Conservation (phyloP, 2,113 vertebrate species). For the Entosphenus tridentatus region DNA sequence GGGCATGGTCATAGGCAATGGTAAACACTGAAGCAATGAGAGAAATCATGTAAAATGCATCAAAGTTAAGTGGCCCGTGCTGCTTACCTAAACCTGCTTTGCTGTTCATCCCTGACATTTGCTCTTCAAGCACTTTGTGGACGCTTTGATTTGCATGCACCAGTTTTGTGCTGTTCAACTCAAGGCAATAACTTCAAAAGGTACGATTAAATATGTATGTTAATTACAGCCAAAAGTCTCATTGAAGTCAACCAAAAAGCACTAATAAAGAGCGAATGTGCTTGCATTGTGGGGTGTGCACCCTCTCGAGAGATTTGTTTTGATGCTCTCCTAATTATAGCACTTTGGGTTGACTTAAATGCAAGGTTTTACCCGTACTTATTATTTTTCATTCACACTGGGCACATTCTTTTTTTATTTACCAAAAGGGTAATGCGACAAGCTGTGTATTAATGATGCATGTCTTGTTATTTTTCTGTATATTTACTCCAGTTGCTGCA, state of each 20-base stretch:
- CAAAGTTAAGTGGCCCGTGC: too few relatives aligned
- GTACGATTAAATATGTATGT: conserved; percentile 4
- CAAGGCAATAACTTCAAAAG: conserved; percentile 1
- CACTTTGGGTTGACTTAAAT: background rate
- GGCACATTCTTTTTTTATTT: too few relatives aligned
- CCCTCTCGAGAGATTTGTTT: background rate
- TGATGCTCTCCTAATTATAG: background rate
- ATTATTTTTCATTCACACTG: too few relatives aligned
- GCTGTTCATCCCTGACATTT: background rate
- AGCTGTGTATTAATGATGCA: too few relatives aligned
- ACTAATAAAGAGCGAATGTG: conserved; percentile 5
- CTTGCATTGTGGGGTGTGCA: background rate
- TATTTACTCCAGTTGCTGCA: too few relatives aligned
- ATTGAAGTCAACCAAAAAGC: background rate
- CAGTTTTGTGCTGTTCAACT: conserved; percentile 1
- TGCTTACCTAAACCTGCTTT: too few relatives aligned
- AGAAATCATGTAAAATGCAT: too few relatives aligned
- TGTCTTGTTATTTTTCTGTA: too few relatives aligned
- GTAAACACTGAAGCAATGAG: too few relatives aligned
- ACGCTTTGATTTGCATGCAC: background rate
- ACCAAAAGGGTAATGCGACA: too few relatives aligned
- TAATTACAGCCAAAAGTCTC: conserved; percentile 1
- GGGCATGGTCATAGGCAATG: too few relatives aligned
- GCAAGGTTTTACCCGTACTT: background rate
- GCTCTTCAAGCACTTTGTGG: conserved; percentile 3